Conservation (phyloP, 2,797 vertebrate genomes). For the Cuculus canorus region DNA sequence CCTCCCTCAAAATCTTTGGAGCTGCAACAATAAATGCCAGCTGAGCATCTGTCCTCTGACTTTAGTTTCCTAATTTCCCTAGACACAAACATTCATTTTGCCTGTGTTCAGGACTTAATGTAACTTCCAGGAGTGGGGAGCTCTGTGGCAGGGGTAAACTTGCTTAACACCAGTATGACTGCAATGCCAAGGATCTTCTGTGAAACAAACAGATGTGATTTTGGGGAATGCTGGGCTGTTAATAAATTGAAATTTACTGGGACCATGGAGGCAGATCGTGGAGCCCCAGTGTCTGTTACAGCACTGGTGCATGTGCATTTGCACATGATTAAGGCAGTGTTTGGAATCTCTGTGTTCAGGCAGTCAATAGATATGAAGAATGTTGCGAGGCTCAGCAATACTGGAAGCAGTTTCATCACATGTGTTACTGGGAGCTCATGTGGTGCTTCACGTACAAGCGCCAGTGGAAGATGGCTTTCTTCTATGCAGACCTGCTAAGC, state of each 20-base stretch:
- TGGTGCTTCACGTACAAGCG: constrained; percentile 98
- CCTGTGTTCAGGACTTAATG: neutral
- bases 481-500: constrained; percentile 96
- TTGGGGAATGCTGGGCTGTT: neutral
- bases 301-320: neutral
- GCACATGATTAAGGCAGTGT: neutral
- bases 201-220: neutral
- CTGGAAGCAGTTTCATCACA: constrained; percentile 99
- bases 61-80: neutral
- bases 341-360: constrained; percentile 77
- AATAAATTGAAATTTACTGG: neutral
- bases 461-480: constrained; percentile 99
- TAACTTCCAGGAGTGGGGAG: neutral
- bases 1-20: neutral
- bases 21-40: neutral
- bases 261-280: neutral
- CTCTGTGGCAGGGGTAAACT: neutral
- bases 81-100: neutral
- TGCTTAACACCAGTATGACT: neutral
- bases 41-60: neutral
- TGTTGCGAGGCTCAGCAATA: constrained; percentile 95
- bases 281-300: neutral
- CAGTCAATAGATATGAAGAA: constrained; percentile 90
- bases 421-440: constrained; percentile 99
- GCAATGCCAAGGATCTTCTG: neutral